phyloP scores from a whole-genome alignment of 2,888 invertebrate genomes.

The Kryphioiulus occultus region DNA sequence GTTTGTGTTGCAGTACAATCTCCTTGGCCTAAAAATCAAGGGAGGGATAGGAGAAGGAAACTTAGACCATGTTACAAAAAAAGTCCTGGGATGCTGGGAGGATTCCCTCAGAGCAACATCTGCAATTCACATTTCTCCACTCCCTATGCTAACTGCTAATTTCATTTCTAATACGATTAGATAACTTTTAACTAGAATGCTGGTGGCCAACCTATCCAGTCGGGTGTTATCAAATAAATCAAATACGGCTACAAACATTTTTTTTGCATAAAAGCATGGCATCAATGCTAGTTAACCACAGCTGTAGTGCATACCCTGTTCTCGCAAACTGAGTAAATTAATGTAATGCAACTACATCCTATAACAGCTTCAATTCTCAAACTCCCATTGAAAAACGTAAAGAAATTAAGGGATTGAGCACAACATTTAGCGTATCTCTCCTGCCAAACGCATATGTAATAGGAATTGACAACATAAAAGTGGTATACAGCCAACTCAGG shows the following conservation, averaged over 20 bases:
- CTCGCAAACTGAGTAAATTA: no score
- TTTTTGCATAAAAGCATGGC: no score
- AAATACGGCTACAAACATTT: background rate
- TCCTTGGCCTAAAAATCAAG: conserved; percentile 62
- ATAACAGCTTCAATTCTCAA: no score
- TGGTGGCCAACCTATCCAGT: conserved; percentile 37
- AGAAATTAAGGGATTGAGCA: no score
- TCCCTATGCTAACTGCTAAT: background rate
- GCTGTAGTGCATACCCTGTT: no score
- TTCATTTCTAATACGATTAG: background rate
- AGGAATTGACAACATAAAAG: no score
- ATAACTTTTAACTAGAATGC: conserved; percentile 20
- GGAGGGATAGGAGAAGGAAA: conserved; percentile 41
- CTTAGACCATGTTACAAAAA: background rate
- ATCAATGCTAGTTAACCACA: no score
- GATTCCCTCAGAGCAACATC: background rate
- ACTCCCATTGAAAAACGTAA: no score
- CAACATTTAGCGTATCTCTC: no score
- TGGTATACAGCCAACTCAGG: no score
- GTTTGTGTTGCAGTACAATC: conserved; percentile 91
- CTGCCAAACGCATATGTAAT: no score
- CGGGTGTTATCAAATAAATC: background rate
- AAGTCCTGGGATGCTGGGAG: background rate
- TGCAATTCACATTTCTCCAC: conserved; percentile 11
- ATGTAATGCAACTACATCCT: no score